These are phyloP conservation scores for Heliconius nattereri DNA, from an alignment of 1,140 invertebrate genomes.

Conservation along the genomic window DNA sequence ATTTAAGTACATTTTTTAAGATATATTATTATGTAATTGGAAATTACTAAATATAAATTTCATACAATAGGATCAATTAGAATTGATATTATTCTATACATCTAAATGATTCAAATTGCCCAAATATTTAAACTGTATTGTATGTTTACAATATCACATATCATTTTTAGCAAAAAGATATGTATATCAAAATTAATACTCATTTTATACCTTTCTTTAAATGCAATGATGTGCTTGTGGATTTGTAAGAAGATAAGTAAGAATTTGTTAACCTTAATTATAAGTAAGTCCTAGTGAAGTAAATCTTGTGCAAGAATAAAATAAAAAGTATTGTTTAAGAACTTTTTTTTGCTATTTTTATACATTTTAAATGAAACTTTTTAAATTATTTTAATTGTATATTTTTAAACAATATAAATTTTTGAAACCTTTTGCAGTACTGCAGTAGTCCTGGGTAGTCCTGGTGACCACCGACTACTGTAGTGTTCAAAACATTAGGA, in stretches of 20 bases:
- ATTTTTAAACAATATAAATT: too few species aligned
- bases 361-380: too few species aligned
- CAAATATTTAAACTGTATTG: conserved; percentile 1
- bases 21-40: neutral
- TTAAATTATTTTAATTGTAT: too few species aligned
- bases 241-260: neutral
- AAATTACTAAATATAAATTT: neutral
- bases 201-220: neutral
- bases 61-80: neutral
- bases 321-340: neutral
- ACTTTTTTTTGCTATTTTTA: too few species aligned
- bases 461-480: too few species aligned
- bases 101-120: neutral
- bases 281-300: neutral
- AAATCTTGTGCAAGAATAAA: neutral
- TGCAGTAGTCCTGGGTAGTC: too few species aligned
- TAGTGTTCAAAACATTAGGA: too few species aligned
- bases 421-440: too few species aligned
- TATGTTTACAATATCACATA: conserved; percentile 6
- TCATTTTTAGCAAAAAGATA: neutral
- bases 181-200: neutral
- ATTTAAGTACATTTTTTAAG: neutral
- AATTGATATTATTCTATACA: neutral
- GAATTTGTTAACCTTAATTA: neutral
- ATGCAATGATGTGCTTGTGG: neutral